phyloP scores from a whole-genome alignment of 1,140 invertebrate species.

The Elymnias hypermnestra region DNA sequence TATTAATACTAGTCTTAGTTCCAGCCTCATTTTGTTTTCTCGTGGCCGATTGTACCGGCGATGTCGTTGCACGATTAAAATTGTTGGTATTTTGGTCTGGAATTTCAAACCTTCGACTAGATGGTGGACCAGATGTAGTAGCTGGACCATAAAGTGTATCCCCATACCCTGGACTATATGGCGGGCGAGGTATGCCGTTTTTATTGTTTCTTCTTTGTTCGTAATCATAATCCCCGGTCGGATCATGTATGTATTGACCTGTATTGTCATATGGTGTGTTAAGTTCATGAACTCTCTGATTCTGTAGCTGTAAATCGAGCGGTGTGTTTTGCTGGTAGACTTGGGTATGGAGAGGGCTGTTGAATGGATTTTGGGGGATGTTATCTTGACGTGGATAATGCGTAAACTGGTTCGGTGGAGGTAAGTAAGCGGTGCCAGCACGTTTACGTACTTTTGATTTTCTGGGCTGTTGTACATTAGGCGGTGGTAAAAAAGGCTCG shows the following conservation, averaged over 20 bases:
- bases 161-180: conserved; percentile 49
- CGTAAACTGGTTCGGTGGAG: conserved; percentile 58
- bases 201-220: conserved; percentile 52
- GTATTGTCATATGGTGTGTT: conserved; percentile 54
- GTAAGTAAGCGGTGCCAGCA: conserved; percentile 60
- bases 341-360: conserved; percentile 46
- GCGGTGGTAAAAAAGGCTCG: conserved; percentile 52
- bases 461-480: conserved; percentile 35
- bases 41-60: conserved; percentile 29
- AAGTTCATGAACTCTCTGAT: conserved; percentile 50
- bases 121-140: conserved; percentile 40
- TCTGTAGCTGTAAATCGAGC: conserved; percentile 50
- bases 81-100: conserved; percentile 46
- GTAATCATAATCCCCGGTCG: conserved; percentile 66
- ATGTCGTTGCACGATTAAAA: conserved; percentile 35
- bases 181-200: conserved; percentile 29
- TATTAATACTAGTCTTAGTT: conserved; percentile 33
- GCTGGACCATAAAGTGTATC: conserved; percentile 50
- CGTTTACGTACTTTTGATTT: conserved; percentile 61
- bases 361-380: conserved; percentile 53
- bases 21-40: conserved; percentile 33
- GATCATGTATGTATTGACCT: conserved; percentile 64
- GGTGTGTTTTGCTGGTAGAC: conserved; percentile 57
- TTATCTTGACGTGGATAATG: conserved; percentile 52
- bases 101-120: conserved; percentile 64